These are phyloP conservation scores for Lepidocyrtoides sp. DNA, from an alignment of 2,888 invertebrate species.

Conservation along the genomic window DNA sequence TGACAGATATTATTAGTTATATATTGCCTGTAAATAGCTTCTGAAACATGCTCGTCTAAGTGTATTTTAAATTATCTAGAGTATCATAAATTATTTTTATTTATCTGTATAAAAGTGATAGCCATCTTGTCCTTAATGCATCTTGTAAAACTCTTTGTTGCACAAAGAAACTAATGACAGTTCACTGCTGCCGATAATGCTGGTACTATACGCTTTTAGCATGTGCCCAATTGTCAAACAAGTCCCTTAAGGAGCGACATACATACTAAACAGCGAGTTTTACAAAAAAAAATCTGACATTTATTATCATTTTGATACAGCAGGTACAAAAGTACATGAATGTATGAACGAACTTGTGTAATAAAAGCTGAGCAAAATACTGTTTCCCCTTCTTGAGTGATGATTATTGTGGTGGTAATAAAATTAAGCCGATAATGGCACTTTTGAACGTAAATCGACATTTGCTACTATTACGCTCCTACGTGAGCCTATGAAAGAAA, in stretches of 20 bases:
- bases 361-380: slow-evolving; percentile 39
- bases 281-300: background rate
- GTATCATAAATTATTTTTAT: no score
- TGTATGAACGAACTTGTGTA: slow-evolving; percentile 6
- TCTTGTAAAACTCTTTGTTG: background rate
- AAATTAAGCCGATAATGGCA: slow-evolving; percentile 72
- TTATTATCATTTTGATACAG: background rate
- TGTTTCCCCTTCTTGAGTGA: slow-evolving; percentile 60
- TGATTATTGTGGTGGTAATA: slow-evolving; percentile 66
- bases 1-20: no score
- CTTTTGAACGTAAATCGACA: slow-evolving; percentile 5
- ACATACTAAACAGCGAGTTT: no score
- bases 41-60: background rate
- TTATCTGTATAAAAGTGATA: no score
- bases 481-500: no score
- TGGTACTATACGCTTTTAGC: slow-evolving; percentile 8
- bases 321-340: slow-evolving; percentile 12
- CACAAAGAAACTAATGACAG: background rate
- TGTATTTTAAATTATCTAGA: no score
- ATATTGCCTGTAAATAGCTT: background rate
- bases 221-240: slow-evolving; percentile 56
- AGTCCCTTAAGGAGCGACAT: slow-evolving; percentile 34
- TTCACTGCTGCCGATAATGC: background rate
- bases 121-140: no score
- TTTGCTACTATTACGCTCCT: no score